These are phyloP conservation scores for Carpatolechia fugitivella DNA, from an alignment of 2,888 invertebrate species.

Conservation along the genomic window DNA sequence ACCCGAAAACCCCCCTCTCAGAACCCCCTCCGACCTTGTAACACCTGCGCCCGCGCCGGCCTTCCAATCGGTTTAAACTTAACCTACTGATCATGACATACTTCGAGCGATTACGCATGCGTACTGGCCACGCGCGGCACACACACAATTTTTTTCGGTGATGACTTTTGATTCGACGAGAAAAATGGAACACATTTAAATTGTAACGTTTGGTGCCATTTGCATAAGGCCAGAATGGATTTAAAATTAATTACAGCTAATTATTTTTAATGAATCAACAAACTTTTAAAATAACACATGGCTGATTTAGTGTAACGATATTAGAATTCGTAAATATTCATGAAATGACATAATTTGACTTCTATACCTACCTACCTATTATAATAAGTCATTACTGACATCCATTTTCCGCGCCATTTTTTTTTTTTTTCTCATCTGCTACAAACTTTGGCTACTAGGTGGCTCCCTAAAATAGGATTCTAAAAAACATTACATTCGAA, in stretches of 20 bases:
- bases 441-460: background rate
- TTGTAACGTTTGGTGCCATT: background rate
- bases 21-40: constrained; percentile 35
- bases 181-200: background rate
- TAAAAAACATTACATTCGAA: constrained; percentile 54
- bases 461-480: constrained; percentile 1
- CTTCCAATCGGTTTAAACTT: constrained; percentile 73
- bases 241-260: too few species aligned
- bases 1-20: background rate
- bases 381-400: background rate
- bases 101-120: constrained; percentile 67
- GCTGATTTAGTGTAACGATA: background rate
- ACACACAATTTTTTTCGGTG: constrained; percentile 13
- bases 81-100: constrained; percentile 79
- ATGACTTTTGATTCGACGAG: constrained; percentile 10
- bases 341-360: background rate
- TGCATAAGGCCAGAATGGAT: background rate
- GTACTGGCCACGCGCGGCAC: constrained; percentile 24
- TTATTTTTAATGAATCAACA: background rate
- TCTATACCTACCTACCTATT: too few species aligned
- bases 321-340: background rate
- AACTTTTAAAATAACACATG: background rate
- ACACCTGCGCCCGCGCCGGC: constrained; percentile 44
- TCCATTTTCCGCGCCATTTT: background rate
- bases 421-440: too few species aligned